A percentile compares a stretch with the other conserved stretches of the same genome.
Evolutionary conservation across 2,888 invertebrate species (phyloP).

Genomic region (Protonemura montana): DNA sequence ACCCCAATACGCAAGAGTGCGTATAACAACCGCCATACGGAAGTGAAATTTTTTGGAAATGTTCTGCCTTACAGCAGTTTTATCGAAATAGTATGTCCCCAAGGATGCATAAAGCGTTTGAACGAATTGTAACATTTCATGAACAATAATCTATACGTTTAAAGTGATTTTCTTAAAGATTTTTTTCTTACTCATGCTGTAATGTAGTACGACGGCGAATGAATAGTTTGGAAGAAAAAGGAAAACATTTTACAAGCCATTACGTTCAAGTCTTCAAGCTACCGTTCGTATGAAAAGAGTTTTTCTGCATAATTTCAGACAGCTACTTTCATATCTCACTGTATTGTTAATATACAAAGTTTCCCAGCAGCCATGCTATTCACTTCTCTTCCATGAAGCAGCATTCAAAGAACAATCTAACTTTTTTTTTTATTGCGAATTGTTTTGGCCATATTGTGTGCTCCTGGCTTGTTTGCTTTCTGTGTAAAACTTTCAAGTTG

Average conservation of each 20-base stretch:
- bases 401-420: not conserved
- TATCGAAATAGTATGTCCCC: not conserved
- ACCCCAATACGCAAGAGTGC: not conserved
- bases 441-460: conserved; percentile 3
- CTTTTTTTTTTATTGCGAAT: conserved; percentile 8
- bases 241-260: conserved; percentile 12
- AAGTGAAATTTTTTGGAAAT: not conserved
- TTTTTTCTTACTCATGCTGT: not conserved
- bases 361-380: not conserved
- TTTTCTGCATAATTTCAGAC: conserved; percentile 12
- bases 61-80: not conserved
- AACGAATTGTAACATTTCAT: not conserved
- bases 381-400: conserved; percentile 7
- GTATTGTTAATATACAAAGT: conserved; percentile 12
- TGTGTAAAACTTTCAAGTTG: not conserved
- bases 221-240: not conserved
- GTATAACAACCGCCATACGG: not conserved
- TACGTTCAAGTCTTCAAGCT: conserved; percentile 4
- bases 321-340: conserved; percentile 12
- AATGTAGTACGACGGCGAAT: not conserved
- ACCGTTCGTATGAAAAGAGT: not conserved
- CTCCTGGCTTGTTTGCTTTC: not conserved
- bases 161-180: not conserved
- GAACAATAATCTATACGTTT: not conserved
- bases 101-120: not conserved